These are phyloP conservation scores for Okapia johnstoni DNA, from an alignment of 2,113 vertebrate genomes.

Conservation along the genomic window DNA sequence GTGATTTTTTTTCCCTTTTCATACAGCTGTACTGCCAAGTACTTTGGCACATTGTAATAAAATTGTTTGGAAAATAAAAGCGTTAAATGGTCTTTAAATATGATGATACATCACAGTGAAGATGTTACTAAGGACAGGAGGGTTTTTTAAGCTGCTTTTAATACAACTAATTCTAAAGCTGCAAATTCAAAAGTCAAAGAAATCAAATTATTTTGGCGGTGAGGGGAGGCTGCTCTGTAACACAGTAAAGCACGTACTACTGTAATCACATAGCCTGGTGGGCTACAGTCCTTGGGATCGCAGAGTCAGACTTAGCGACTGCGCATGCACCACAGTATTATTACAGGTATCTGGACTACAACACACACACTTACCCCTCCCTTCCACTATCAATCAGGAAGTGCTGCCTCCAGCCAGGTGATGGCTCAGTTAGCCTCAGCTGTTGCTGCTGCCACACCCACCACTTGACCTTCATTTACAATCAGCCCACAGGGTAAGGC, in stretches of 20 bases:
- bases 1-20: conserved; percentile 70
- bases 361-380: not conserved
- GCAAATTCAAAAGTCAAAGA: conserved; percentile 25
- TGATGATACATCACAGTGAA: not conserved
- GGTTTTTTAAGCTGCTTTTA: not conserved
- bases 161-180: not conserved
- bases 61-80: conserved; percentile 74
- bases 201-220: not conserved
- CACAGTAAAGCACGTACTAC: not conserved
- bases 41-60: conserved; percentile 77
- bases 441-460: not conserved
- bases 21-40: conserved; percentile 70
- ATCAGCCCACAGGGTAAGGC: not conserved
- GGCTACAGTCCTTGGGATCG: not conserved
- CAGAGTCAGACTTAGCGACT: not conserved
- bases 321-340: not conserved
- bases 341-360: not conserved
- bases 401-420: not conserved
- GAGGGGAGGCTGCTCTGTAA: not conserved
- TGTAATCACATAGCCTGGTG: not conserved
- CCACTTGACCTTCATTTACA: not conserved
- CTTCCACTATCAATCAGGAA: not conserved
- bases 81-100: not conserved
- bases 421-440: not conserved
- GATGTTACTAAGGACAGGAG: not conserved